Conservation (phyloP, 2,888 invertebrate species). For the Hartigia nigra region DNA sequence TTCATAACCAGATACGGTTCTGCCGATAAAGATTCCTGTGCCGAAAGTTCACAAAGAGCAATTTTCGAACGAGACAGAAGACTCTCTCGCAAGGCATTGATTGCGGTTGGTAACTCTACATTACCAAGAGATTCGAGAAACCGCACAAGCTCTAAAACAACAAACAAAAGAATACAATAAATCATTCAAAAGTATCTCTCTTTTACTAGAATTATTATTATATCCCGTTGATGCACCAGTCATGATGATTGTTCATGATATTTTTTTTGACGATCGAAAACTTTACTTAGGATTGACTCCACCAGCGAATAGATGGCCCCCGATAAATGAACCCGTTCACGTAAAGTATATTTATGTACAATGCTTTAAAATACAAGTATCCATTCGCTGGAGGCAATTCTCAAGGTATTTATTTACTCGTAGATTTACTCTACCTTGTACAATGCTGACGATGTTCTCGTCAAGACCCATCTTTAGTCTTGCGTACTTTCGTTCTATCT, state of each 20-base stretch:
- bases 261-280: neutral
- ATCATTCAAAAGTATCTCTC: neutral
- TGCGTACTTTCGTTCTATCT: neutral
- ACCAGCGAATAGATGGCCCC: no score
- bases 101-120: neutral
- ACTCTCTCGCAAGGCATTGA: constrained; percentile 35
- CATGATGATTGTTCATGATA: neutral
- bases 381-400: no score
- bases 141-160: neutral
- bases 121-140: constrained; percentile 2
- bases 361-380: no score
- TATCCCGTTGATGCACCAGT: neutral
- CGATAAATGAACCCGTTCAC: no score
- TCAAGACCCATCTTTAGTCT: neutral
- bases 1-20: constrained; percentile 61
- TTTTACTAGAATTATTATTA: neutral
- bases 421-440: no score
- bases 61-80: constrained; percentile 46
- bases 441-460: neutral
- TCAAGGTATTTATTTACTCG: no score
- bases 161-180: neutral
- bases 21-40: constrained; percentile 38
- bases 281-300: no score
- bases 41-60: constrained; percentile 25
- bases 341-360: no score